Base-by-base conservation (phyloP, 2,113 vertebrate species). In the Mellivora capensis region DNA sequence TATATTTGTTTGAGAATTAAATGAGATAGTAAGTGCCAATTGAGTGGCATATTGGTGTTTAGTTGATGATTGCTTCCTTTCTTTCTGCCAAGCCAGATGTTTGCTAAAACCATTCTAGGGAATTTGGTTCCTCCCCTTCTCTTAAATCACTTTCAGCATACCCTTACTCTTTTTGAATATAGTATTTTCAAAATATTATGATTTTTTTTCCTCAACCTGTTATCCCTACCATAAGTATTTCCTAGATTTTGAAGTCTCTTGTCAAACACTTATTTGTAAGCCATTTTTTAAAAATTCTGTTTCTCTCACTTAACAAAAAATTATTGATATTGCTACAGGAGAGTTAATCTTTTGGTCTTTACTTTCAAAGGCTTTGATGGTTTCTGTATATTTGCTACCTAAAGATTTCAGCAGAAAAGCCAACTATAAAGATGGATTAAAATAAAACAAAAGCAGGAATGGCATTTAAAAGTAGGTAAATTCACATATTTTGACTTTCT, bases 401-500 rank as follows among this genome's bases (percentile, higher is more conserved):
- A 71, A 76, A 77, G 42, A 86, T 44, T 52, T 93, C 20, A 95
- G 49, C 10, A 93, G 90, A 67, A 95, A 93, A 94, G n/a, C 31
- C 84, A 79, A 49, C 87, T 93, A 94, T 21, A 90, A 57, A 88
- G 42, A 67, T 47, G 94, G 64, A 67, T 90, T 93, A 96, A 87
- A 97, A 91, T 52, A 59, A 94, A 97, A 91, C 37, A 61, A 87
- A 97, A 86, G 93, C 84, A 88, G 72, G 59, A 77, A 82, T 93
- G 71, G 7, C 87, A 96, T 96, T 87, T 95, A 72, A 95, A 97
- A 88, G 37, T 83, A 93, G 54, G 37, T 87, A 71, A 90, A 90
- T 77, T 87, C 29, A 91, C 80, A 72, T 52, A 82, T 79, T 69
- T 39, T 62, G 8, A 77, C 42, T 93, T 85, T 69, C 44, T 93